Evolutionary conservation across 2,888 invertebrate species (phyloP), one percentile per base, ranked within the genome.

Genomic region (Anagyrus pseudococci): DNA sequence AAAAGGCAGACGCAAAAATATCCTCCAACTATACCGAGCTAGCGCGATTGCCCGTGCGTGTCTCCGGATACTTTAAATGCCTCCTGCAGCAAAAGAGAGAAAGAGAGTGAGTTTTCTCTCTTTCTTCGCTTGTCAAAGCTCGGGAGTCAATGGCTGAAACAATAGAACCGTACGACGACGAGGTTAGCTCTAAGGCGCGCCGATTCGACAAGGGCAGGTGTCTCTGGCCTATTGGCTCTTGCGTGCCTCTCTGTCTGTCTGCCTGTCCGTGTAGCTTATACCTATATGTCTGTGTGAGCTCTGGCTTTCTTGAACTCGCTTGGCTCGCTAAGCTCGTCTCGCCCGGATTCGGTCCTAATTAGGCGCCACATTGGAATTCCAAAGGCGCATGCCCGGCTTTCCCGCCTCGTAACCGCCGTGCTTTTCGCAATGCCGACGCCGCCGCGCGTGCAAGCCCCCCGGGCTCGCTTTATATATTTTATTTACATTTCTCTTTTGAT

Each of bases 321-420:
- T 10, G 10, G 33, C 33, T 37, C 13, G 33, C 33, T 37, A 37
- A 37, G 33, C 33, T 37, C 56, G 25, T n/a, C 25, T 47, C 52
- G 44, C 25, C 26, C 25, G 2, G 40, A 37, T n/a, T 50, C 46
- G 26, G 17, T 10, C 55, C 56, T 64, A 59, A 64, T 64, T 64
- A 59, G 56, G 56, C 50, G 19, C 25, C 33, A n/a, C 44, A 44
- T 8, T 46, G 23, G 33, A 58, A 58, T 58, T 58, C 55, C 49
- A 19, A 29, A 19, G 6, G 37, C 19, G n/a, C 8, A 33, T 19
- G 2, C 22, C n/a, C 10, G 40, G 47, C 47, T 50, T 43, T 58
- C 43, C n/a, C n/a, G n/a, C n/a, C n/a, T n/a, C n/a, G n/a, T n/a
- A n/a, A n/a, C n/a, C n/a, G n/a, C n/a, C n/a, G n/a, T n/a, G n/a